These are phyloP conservation scores for Sympetrum striolatum DNA, from an alignment of 2,888 invertebrate genomes.

Conservation along the genomic window DNA sequence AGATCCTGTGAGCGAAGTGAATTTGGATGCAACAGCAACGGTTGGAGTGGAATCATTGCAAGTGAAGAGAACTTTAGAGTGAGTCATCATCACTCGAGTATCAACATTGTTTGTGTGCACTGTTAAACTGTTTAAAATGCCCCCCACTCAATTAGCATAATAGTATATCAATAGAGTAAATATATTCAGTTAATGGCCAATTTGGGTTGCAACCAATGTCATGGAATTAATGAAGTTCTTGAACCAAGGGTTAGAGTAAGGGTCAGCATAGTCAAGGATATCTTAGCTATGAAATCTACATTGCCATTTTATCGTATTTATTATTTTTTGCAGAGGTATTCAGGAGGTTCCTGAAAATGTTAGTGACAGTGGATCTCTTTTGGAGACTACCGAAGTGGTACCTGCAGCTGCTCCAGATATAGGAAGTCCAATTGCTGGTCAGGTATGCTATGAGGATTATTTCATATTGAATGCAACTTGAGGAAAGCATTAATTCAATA, in stretches of 20 bases:
- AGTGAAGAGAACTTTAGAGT: slow-evolving; percentile 63
- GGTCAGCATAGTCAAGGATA: too few species aligned
- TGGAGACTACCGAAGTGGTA: slow-evolving; percentile 52
- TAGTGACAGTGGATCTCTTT: slow-evolving; percentile 61
- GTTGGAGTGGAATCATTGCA: slow-evolving; percentile 60
- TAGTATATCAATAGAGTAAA: too few species aligned
- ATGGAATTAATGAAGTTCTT: too few species aligned
- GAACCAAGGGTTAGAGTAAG: too few species aligned
- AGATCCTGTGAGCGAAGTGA: slow-evolving; percentile 58
- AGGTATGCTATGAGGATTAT: slow-evolving; percentile 44
- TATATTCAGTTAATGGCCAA: too few species aligned
- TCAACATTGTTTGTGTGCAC: not conserved
- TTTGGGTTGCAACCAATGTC: too few species aligned
- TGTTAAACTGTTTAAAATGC: too few species aligned
- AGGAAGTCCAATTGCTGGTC: slow-evolving; percentile 48
- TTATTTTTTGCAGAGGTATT: slow-evolving; percentile 66
- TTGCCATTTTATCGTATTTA: slow-evolving; percentile 39
- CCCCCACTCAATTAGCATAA: too few species aligned
- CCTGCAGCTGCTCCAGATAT: slow-evolving; percentile 50
- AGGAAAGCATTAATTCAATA: too few species aligned
- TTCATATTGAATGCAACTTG: not conserved
- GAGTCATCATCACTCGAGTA: slow-evolving; percentile 53
- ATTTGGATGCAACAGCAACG: slow-evolving; percentile 53
- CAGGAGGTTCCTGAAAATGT: slow-evolving; percentile 74
- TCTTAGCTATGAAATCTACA: too few species aligned